A percentile compares a stretch with the other conserved stretches of the same genome.
Evolutionary conservation across 2,113 vertebrate genomes (phyloP).

Genomic region (Uropsilus gracilis): DNA sequence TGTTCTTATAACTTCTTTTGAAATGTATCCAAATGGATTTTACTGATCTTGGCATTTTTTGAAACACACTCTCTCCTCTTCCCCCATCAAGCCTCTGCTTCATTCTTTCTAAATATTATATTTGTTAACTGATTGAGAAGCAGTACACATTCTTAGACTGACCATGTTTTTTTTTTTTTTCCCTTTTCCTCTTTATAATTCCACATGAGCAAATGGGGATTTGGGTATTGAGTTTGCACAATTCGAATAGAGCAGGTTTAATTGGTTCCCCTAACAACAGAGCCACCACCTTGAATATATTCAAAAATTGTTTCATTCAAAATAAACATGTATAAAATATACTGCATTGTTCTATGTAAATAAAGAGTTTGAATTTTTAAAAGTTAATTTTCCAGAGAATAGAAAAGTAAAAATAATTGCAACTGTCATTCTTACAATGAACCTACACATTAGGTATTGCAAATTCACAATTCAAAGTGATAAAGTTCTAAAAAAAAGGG

Average conservation of each 20-base stretch:
- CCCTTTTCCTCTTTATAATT: too few relatives aligned
- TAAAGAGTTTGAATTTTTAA: conserved; percentile 7
- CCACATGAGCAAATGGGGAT: not conserved
- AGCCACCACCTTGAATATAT: not conserved
- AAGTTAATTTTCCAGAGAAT: not conserved
- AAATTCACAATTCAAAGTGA: not conserved
- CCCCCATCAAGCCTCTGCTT: not conserved
- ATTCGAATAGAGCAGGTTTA: not conserved
- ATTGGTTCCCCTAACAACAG: not conserved
- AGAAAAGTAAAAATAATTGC: not conserved
- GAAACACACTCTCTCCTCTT: not conserved
- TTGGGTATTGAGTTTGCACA: not conserved
- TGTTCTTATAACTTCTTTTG: conserved; percentile 56
- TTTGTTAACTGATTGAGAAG: not conserved
- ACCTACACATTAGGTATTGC: not conserved
- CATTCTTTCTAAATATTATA: not conserved
- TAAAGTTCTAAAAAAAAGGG: not conserved
- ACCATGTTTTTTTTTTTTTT: not conserved
- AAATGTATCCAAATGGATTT: conserved; percentile 55
- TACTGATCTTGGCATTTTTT: conserved; percentile 41
- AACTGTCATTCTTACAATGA: not conserved
- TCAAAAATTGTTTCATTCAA: not conserved
- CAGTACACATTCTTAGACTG: not conserved
- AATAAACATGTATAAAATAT: not conserved
- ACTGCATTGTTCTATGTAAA: not conserved